Conservation (phyloP, 2,888 invertebrate genomes). For the Eristalis pertinax region DNA sequence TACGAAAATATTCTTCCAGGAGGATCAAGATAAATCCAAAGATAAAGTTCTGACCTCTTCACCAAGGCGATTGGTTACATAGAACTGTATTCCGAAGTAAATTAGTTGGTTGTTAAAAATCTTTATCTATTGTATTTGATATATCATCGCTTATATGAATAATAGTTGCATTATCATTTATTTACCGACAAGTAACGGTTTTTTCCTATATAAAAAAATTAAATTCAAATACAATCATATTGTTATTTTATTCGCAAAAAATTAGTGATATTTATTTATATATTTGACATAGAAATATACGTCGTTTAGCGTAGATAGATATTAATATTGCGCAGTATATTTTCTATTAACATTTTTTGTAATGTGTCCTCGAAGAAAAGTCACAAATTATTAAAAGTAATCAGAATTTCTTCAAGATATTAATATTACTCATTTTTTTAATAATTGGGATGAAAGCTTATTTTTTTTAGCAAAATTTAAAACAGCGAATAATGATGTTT, state of each 20-base stretch:
- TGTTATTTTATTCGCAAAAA: conserved; percentile 41
- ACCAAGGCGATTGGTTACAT: conserved; percentile 79
- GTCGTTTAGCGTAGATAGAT: conserved; percentile 44
- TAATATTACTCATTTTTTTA: conserved; percentile 40
- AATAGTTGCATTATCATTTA: conserved; percentile 35
- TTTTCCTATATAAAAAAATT: conserved; percentile 18
- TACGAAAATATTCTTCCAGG: conserved; percentile 88
- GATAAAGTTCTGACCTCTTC: conserved; percentile 83
- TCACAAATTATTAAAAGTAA: conserved; percentile 45
- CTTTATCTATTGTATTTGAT: conserved; percentile 30
- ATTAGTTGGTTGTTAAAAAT: not conserved
- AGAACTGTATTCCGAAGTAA: not conserved
- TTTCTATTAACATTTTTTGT: conserved; percentile 24
- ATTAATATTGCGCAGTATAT: conserved; percentile 37
- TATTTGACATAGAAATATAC: conserved; percentile 47
- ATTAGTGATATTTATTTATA: conserved; percentile 68
- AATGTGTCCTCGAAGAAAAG: conserved; percentile 36
- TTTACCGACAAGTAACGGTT: conserved; percentile 9
- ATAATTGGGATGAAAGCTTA: conserved; percentile 44
- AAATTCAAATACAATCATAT: not conserved
- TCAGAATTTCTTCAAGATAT: conserved; percentile 17
- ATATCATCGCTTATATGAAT: conserved; percentile 25
- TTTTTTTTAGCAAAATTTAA: not conserved
- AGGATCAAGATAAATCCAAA: conserved; percentile 83
- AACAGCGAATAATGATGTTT: not conserved